Conservation (phyloP, 2,113 vertebrate species). For the Chaetodon auriga region DNA sequence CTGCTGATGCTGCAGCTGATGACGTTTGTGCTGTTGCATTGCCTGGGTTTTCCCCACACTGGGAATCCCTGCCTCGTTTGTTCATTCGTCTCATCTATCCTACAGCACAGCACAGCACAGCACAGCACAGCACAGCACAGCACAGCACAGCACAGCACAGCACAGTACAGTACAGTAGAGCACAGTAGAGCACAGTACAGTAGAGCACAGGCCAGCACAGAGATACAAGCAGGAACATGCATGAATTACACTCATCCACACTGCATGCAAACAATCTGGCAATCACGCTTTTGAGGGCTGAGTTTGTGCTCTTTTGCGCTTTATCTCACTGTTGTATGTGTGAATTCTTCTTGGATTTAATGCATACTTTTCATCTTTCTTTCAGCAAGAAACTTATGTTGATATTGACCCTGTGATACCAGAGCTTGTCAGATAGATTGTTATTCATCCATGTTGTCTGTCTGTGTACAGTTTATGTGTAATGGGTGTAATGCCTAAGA, state of each 20-base stretch:
- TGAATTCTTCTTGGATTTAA: not conserved
- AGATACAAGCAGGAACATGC: not conserved
- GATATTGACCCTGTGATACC: conserved; percentile 17
- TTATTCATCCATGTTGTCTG: conserved; percentile 9
- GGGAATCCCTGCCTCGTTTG: conserved; percentile 80
- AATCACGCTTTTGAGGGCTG: not conserved
- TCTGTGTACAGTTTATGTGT: not conserved
- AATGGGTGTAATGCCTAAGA: not conserved
- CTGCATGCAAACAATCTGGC: conserved; percentile 6
- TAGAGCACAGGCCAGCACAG: too few relatives aligned
- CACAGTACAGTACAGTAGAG: too few relatives aligned
- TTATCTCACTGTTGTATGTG: not conserved
- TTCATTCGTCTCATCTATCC: conserved; percentile 52
- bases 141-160: not conserved
- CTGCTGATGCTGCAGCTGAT: conserved; percentile 69
- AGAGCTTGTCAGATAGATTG: conserved; percentile 4
- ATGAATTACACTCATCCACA: not conserved
- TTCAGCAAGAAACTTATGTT: not conserved
- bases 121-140: too few relatives aligned
- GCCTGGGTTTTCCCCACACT: conserved; percentile 75
- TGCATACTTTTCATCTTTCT: not conserved
- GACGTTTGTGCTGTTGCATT: conserved; percentile 76
- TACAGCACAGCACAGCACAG: conserved; percentile 24
- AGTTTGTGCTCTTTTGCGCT: not conserved
- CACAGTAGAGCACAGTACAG: conserved; percentile 30